phyloP scores from a whole-genome alignment of 2,113 vertebrate genomes.

The Vidua macroura region DNA sequence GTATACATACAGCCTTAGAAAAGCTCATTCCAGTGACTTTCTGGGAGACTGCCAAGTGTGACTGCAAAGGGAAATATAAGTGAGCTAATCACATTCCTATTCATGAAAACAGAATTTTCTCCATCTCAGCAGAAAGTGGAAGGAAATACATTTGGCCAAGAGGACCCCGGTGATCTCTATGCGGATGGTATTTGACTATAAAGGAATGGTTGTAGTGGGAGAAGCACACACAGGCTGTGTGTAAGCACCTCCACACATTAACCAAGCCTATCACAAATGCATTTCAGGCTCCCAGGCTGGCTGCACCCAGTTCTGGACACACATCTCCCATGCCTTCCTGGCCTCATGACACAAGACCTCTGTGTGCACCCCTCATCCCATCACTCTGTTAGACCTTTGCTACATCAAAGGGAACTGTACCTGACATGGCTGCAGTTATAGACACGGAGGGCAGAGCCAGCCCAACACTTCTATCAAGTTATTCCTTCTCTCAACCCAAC shows the following conservation, averaged over 20 bases:
- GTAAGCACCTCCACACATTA: neutral
- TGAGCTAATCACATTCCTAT: slow-evolving; percentile 61
- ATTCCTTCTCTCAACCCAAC: neutral
- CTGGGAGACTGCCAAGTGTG: slow-evolving; percentile 40
- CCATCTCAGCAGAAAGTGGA: slow-evolving; percentile 49
- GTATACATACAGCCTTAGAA: neutral
- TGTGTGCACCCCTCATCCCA: neutral
- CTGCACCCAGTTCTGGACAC: neutral
- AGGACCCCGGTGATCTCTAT: neutral
- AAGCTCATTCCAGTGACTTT: slow-evolving; percentile 43
- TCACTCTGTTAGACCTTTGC: neutral
- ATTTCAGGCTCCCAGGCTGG: neutral
- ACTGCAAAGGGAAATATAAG: slow-evolving; percentile 47
- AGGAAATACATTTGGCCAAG: slow-evolving; percentile 26
- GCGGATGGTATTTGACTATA: slow-evolving; percentile 6
- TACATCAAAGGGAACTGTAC: neutral
- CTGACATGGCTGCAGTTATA: neutral
- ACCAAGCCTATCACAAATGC: neutral
- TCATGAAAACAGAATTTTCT: slow-evolving; percentile 62
- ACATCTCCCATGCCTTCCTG: neutral
- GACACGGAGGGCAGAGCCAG: neutral
- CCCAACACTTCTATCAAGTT: neutral
- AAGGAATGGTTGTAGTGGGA: neutral
- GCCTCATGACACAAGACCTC: neutral
- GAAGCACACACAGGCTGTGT: neutral